Evolutionary conservation across 2,113 vertebrate species (phyloP), one percentile per base, ranked within the genome.

Genomic region (Deroptyus accipitrinus): DNA sequence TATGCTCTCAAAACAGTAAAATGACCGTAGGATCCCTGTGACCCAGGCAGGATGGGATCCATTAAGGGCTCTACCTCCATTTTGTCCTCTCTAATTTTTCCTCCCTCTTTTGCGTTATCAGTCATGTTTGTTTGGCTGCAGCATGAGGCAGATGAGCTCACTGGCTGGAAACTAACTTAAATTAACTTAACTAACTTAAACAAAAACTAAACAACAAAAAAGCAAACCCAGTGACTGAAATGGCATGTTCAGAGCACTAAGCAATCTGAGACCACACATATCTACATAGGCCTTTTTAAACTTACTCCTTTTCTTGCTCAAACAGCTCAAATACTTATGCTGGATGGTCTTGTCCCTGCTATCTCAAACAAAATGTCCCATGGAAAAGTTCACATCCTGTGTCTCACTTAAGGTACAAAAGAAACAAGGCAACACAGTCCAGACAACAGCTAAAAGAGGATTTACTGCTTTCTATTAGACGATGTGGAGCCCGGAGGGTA

Each of bases 401-500:
- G 18, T 78, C 51, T 92, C 61, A 72, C 22, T 74, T 74, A 89
- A 70, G 61, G 44, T 59, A 76, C 35, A 61, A 39, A 72, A 92
- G 23, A 62, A 89, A 83, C 49, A 75, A 51, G 57, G 22, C 46
- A 75, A 35, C 37, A 42, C 25, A 55, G 66, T 41, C 57, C 70
- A 90, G 90, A 76, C 57, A 94, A 54, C 66, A 87, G 30, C 85
- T 91, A 17, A 51, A 85, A 94, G 48, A 94, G 57, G 67, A 93
- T 94, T 93, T 92, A 76, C 35, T 90, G 17, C 23, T 88, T 91
- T 87, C 82, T 72, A 76, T 85, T 70, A 91, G 70, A 52, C 67
- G 76, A 9, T 44, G 54, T 90, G 54, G 63, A 88, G 24, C 63
- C 79, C 46, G 49, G 83, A 91, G 75, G 35, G 19, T 70, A 86